Evolutionary conservation across 2,888 invertebrate species (phyloP).

Genomic region (Noctua fimbriata): DNA sequence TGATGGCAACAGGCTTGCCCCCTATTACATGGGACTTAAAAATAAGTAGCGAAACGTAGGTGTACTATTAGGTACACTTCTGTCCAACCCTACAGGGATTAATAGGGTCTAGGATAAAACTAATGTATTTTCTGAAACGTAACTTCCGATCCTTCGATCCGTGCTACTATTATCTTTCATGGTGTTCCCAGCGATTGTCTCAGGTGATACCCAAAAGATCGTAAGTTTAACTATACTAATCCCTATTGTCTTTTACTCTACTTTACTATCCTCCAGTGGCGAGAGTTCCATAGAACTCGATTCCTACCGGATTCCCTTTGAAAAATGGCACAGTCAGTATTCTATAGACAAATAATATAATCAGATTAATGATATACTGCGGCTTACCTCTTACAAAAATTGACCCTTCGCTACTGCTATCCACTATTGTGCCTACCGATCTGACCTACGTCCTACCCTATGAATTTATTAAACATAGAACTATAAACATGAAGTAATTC

Average conservation of each 20-base stretch:
- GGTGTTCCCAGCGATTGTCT: conserved; percentile 17
- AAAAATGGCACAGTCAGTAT: no score
- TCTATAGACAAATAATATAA: no score
- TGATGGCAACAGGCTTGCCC: neutral
- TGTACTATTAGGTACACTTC: neutral
- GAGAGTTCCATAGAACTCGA: no score
- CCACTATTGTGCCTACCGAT: neutral
- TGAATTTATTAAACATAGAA: conserved; percentile 42
- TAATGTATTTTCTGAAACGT: neutral
- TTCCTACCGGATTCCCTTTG: no score
- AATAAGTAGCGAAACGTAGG: neutral
- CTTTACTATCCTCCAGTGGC: neutral
- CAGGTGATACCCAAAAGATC: conserved; percentile 16
- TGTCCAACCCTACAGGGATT: neutral
- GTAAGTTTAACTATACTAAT: neutral
- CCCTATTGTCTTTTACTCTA: neutral
- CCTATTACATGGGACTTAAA: neutral
- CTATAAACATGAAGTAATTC: conserved; percentile 40
- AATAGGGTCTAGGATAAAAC: neutral
- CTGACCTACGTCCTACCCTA: neutral
- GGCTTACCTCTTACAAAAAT: no score
- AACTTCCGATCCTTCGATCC: neutral
- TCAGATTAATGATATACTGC: no score
- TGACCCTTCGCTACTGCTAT: no score
- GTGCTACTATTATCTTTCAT: conserved; percentile 10